These are phyloP conservation scores for Tragelaphus scriptus DNA, from an alignment of 2,113 vertebrate genomes.

Conservation along the genomic window DNA sequence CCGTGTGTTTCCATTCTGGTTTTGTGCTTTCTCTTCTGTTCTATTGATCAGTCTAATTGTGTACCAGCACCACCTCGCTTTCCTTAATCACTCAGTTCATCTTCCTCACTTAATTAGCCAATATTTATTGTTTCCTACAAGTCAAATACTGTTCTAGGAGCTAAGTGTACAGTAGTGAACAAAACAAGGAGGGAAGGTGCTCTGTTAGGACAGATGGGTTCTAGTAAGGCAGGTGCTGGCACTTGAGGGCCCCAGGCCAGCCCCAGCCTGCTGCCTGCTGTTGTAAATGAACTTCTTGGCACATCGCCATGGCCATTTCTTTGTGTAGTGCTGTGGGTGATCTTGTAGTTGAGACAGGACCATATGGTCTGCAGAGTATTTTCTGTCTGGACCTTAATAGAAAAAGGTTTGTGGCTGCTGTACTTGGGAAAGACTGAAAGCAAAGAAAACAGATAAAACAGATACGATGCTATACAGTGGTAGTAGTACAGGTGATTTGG, in stretches of 20 bases:
- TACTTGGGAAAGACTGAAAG: neutral
- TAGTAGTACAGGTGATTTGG: neutral
- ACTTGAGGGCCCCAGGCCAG: neutral
- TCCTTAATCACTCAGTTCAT: neutral
- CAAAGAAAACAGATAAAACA: neutral
- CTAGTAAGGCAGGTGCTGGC: neutral
- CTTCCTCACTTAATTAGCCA: neutral
- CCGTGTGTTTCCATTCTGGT: neutral
- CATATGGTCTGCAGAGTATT: neutral
- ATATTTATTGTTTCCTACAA: neutral
- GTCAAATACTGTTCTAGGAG: neutral
- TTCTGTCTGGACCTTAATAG: neutral
- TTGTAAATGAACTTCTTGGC: neutral
- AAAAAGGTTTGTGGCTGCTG: neutral
- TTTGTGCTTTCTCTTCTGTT: neutral
- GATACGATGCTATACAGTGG: fast-evolving
- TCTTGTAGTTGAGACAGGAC: neutral
- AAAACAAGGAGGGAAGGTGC: fast-evolving
- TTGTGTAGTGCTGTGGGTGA: fast-evolving
- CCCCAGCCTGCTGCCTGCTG: neutral
- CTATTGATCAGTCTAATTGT: fast-evolving
- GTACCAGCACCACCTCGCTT: neutral
- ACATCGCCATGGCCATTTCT: fast-evolving
- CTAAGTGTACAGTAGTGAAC: fast-evolving
- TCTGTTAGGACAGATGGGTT: fast-evolving